phyloP scores from a whole-genome alignment of 2,113 vertebrate genomes.

The Oplegnathus fasciatus region DNA sequence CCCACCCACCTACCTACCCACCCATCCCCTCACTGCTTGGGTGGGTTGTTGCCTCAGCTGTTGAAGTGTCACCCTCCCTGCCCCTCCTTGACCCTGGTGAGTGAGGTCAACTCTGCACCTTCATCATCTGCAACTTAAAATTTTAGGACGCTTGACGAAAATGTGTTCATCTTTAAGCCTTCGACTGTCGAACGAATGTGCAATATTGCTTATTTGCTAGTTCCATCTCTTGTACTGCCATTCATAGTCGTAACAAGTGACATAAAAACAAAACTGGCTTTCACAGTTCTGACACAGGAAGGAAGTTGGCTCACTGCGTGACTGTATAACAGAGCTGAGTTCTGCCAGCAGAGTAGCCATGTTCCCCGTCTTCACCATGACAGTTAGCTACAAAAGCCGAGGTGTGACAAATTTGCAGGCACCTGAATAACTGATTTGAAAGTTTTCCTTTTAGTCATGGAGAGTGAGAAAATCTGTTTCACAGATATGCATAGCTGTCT shows the following conservation, averaged over 20 bases:
- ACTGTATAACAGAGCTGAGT: neutral
- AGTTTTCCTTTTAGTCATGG: neutral
- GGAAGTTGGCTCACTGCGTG: conserved; percentile 59
- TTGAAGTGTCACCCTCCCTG: conserved; percentile 54
- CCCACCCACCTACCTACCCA: neutral
- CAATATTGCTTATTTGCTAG: neutral
- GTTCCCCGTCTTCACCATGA: neutral
- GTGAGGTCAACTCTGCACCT: conserved; percentile 62
- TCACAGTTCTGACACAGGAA: conserved; percentile 56
- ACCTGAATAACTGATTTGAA: conserved; percentile 20
- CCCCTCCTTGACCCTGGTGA: conserved; percentile 69
- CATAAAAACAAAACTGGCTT: neutral
- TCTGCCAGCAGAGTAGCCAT: neutral
- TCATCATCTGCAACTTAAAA: conserved; percentile 22
- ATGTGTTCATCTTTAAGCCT: neutral
- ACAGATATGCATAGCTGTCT: neutral
- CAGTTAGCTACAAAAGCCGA: neutral
- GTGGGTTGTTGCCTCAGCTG: conserved; percentile 60
- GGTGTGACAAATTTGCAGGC: conserved; percentile 5
- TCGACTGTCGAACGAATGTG: neutral
- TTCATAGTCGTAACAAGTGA: neutral
- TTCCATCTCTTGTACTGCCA: neutral
- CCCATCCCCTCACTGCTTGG: conserved; percentile 46
- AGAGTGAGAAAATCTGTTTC: conserved; percentile 29
- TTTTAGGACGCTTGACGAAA: neutral